These are phyloP conservation scores for Saccostrea cuccullata DNA, from an alignment of 1,140 invertebrate species.

Conservation along the genomic window DNA sequence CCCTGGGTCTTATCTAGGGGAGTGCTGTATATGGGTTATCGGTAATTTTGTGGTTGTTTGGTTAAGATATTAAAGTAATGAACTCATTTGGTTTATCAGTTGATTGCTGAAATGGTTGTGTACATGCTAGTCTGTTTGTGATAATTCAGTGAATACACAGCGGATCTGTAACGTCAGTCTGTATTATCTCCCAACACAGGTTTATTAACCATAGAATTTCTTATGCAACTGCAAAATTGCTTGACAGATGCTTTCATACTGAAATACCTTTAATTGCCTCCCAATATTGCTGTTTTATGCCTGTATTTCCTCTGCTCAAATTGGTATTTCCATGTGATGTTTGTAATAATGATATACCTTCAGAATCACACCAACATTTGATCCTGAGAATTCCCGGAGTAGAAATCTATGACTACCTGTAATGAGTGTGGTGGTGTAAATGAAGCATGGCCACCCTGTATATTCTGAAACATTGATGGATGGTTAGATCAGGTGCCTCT, in stretches of 20 bases:
- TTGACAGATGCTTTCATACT: not conserved
- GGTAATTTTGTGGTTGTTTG: conserved; percentile 18
- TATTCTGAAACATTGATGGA: conserved; percentile 1
- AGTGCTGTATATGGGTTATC: not conserved
- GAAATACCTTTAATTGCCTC: no score
- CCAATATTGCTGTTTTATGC: not conserved
- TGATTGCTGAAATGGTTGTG: conserved; percentile 14
- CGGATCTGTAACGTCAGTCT: not conserved
- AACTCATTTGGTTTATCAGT: conserved; percentile 5
- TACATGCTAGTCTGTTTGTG: not conserved
- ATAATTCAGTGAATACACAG: conserved; percentile 1
- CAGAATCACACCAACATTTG: not conserved
- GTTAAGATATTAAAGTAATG: conserved; percentile 20
- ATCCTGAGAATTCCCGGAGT: not conserved
- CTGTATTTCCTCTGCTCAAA: not conserved
- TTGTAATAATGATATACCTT: not conserved
- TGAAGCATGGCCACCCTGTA: not conserved
- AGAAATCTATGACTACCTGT: not conserved
- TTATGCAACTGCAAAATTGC: not conserved
- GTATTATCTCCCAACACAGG: not conserved
- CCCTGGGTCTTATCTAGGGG: conserved; percentile 9
- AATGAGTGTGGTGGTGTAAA: not conserved
- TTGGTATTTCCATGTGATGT: not conserved
- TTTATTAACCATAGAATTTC: not conserved
- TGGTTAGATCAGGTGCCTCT: not conserved